Percentiles rank a stretch among this genome's conserved stretches.
Conservation (phyloP, 2,797 vertebrate species). For the Acipenser transmontanus region DNA sequence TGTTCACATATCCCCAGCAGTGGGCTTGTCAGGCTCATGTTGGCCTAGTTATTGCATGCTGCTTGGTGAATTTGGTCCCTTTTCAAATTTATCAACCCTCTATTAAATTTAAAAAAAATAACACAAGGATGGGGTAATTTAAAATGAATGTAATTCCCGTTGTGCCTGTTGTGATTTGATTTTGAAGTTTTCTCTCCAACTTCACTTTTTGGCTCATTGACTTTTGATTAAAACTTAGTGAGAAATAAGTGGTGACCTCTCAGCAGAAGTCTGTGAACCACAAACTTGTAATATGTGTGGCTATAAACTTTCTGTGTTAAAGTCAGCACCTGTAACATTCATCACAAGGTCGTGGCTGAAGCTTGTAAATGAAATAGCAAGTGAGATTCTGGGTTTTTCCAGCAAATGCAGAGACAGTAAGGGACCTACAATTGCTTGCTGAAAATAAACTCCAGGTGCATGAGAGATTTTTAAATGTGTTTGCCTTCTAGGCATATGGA, state of each 20-base stretch:
- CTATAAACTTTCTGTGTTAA: slow-evolving; percentile 25
- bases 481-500: slow-evolving; percentile 23
- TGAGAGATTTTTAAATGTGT: slow-evolving; percentile 20
- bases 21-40: too few relatives aligned
- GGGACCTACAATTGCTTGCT: slow-evolving; percentile 35
- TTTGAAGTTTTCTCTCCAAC: neutral
- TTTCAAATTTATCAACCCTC: too few relatives aligned
- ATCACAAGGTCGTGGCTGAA: slow-evolving; percentile 19
- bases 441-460: slow-evolving; percentile 28
- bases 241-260: slow-evolving; percentile 24
- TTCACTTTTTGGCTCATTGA: slow-evolving; percentile 23
- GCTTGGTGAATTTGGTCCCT: too few relatives aligned
- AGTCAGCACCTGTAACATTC: slow-evolving; percentile 28
- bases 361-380: slow-evolving; percentile 27
- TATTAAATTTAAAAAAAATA: too few relatives aligned
- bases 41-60: too few relatives aligned
- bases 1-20: too few relatives aligned
- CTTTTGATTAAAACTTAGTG: slow-evolving; percentile 24
- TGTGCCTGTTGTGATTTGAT: neutral
- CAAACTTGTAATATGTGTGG: slow-evolving; percentile 29
- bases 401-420: slow-evolving; percentile 27
- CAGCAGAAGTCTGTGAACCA: slow-evolving; percentile 29
- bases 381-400: slow-evolving; percentile 19
- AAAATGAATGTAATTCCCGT: too few relatives aligned
- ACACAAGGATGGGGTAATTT: too few relatives aligned